phyloP scores from a whole-genome alignment of 2,888 invertebrate genomes.

The Sarcophaga subvicina region DNA sequence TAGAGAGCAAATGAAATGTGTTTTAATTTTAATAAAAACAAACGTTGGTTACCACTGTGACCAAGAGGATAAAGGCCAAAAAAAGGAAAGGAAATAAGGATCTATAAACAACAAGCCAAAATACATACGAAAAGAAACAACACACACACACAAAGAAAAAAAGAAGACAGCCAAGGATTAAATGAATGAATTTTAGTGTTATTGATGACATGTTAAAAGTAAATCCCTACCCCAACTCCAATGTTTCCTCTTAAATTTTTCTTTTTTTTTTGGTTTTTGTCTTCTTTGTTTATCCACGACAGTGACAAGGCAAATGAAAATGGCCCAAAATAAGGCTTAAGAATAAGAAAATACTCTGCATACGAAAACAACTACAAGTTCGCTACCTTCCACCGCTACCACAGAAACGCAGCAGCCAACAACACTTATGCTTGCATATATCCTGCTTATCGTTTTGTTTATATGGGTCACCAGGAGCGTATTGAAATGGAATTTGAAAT shows the following conservation, averaged over 20 bases:
- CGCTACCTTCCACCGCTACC: background rate
- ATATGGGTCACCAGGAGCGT: constrained; percentile 12
- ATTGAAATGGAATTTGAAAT: background rate
- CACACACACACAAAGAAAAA: background rate
- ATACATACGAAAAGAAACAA: constrained; percentile 18
- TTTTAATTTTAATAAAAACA: constrained; percentile 68
- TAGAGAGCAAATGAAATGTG: constrained; percentile 40
- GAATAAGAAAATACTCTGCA: constrained; percentile 61
- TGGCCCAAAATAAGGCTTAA: constrained; percentile 63
- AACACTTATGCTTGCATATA: constrained; percentile 5
- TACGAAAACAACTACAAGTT: constrained; percentile 35
- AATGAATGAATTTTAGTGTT: constrained; percentile 71
- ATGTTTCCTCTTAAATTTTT: constrained; percentile 23
- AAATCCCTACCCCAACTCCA: constrained; percentile 60
- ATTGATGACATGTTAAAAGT: constrained; percentile 75
- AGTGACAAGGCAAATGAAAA: constrained; percentile 51
- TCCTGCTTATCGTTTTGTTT: constrained; percentile 34
- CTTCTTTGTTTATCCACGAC: background rate
- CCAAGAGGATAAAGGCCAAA: constrained; percentile 52
- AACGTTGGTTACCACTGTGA: constrained; percentile 59
- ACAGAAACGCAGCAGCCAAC: constrained; percentile 15
- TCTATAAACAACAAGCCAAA: constrained; percentile 1
- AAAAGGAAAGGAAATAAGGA: background rate
- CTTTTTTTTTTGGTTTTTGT: constrained; percentile 40
- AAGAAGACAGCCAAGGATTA: constrained; percentile 63